These are phyloP conservation scores for Ictidomys tridecemlineatus DNA, from an alignment of 2,113 vertebrate genomes.

Conservation along the genomic window DNA sequence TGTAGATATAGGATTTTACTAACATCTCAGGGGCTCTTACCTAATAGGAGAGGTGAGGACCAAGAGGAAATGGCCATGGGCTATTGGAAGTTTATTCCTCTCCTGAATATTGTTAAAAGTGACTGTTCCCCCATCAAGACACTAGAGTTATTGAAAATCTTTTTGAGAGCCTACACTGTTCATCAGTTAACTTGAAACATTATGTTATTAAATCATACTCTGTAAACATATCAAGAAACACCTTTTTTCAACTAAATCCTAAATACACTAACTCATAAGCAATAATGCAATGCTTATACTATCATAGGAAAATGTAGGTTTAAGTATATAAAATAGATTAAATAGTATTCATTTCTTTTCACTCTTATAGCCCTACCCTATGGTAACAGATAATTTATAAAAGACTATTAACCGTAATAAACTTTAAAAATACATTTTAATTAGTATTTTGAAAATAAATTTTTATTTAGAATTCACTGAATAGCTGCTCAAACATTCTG, in stretches of 20 bases:
- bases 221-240: not conserved
- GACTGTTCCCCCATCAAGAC: not conserved
- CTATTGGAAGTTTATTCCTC: not conserved
- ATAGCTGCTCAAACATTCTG: not conserved
- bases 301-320: not conserved
- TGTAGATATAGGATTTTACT: not conserved
- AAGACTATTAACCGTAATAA: not conserved
- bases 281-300: not conserved
- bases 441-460: conserved; percentile 21
- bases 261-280: not conserved
- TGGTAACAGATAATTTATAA: not conserved
- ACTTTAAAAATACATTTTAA: not conserved
- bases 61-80: not conserved
- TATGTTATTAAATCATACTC: not conserved
- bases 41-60: not conserved
- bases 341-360: not conserved
- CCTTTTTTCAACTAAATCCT: not conserved
- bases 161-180: not conserved
- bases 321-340: not conserved
- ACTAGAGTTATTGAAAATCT: not conserved
- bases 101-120: not conserved
- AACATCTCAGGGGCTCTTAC: not conserved
- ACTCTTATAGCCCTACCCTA: not conserved
- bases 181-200: not conserved
- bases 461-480: not conserved